Evolutionary conservation across 92 coral and sea anemone species (phyloP).

Genomic region (Porites evermanni): DNA sequence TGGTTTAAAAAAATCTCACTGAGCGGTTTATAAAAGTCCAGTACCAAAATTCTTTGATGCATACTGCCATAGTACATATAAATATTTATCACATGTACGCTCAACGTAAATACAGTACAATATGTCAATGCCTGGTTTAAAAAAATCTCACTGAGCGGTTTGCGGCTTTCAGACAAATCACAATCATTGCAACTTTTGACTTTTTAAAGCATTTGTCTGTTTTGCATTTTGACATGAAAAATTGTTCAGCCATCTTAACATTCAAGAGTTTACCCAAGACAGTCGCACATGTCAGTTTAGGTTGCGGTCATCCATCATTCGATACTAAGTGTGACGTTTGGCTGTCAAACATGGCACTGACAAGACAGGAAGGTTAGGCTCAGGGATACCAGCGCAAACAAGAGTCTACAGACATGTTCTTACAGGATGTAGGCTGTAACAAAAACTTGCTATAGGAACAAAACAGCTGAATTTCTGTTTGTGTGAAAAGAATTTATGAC

Average conservation of each 20-base stretch:
- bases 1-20: not conserved
- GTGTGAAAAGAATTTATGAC: not conserved
- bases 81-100: no score
- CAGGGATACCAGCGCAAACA: not conserved
- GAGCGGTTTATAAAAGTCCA: not conserved
- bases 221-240: not conserved
- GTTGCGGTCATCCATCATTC: not conserved
- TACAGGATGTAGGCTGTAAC: not conserved
- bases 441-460: not conserved
- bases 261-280: not conserved
- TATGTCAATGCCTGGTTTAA: slow-evolving; percentile 1
- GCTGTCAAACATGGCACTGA: not conserved
- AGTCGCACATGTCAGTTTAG: not conserved
- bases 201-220: not conserved
- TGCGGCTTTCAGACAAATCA: slow-evolving; percentile 9
- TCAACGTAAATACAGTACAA: not conserved
- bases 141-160: not conserved
- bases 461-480: not conserved
- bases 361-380: no score
- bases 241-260: not conserved
- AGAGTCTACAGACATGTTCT: not conserved
- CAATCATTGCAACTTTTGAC: not conserved
- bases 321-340: not conserved
- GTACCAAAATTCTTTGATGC: not conserved
- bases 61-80: not conserved